Evolutionary conservation across 1,140 invertebrate genomes (phyloP).

Genomic region (Achatina immaculata): DNA sequence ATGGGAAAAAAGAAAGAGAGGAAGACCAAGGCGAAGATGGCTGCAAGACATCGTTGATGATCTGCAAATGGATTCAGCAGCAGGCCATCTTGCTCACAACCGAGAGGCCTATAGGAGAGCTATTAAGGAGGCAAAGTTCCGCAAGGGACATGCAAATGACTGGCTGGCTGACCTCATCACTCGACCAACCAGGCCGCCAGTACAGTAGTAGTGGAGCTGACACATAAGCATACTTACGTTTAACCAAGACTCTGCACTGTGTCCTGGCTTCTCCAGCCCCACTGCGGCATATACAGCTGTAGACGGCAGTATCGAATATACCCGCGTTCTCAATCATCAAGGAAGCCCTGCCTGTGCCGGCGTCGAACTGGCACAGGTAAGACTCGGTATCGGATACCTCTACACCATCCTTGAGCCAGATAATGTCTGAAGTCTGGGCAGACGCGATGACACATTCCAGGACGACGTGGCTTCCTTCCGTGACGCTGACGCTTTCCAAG

Average conservation of each 20-base stretch:
- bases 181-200: too few relatives aligned
- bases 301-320: constrained; percentile 46
- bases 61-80: too few relatives aligned
- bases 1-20: too few relatives aligned
- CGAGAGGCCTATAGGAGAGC: too few relatives aligned
- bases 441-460: constrained; percentile 51
- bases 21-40: too few relatives aligned
- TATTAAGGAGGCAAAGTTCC: too few relatives aligned
- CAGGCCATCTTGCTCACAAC: too few relatives aligned
- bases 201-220: too few relatives aligned
- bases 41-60: too few relatives aligned
- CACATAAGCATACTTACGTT: constrained; percentile 48
- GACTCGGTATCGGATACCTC: constrained; percentile 28
- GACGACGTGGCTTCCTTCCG: constrained; percentile 48
- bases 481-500: constrained; percentile 49
- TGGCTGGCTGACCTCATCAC: too few relatives aligned
- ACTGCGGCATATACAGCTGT: constrained; percentile 56
- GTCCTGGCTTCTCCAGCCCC: constrained; percentile 53
- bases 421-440: constrained; percentile 47
- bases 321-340: constrained; percentile 44
- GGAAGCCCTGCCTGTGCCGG: constrained; percentile 45
- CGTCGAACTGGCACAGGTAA: constrained; percentile 48
- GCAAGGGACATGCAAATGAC: too few relatives aligned
- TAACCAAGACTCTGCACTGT: constrained; percentile 34
- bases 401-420: constrained; percentile 55